A percentile compares a stretch with the other conserved stretches of the same genome.
These are phyloP conservation scores for Noctilio leporinus DNA, from an alignment of 2,113 vertebrate species.

Conservation along the genomic window DNA sequence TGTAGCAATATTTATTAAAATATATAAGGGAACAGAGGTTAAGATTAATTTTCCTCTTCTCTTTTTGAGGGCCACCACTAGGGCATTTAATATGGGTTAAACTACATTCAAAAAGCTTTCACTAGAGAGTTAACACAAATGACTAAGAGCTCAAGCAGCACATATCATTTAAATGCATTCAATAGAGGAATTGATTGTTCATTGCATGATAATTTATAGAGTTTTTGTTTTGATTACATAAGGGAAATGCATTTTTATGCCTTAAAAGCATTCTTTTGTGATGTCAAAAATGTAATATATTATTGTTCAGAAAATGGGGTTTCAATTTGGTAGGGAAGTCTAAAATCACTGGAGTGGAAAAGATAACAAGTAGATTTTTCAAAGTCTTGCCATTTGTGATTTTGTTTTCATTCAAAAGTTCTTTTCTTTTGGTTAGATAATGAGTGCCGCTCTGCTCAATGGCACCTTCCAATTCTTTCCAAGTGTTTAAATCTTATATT, in stretches of 20 bases:
- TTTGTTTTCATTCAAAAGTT: constrained; percentile 6
- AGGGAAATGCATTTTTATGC: constrained; percentile 77
- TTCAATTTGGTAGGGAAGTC: constrained; percentile 74
- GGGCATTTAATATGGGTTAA: constrained; percentile 74
- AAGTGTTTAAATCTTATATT: constrained; percentile 62
- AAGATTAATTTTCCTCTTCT: constrained; percentile 72
- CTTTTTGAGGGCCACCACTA: constrained; percentile 65
- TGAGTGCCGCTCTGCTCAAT: constrained; percentile 53
- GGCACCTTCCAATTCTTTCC: constrained; percentile 53
- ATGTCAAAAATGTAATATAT: constrained; percentile 69
- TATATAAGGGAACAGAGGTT: constrained; percentile 70
- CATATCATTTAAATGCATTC: constrained; percentile 74
- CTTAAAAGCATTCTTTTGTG: constrained; percentile 76
- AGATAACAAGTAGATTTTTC: constrained; percentile 75
- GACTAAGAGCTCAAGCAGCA: constrained; percentile 77
- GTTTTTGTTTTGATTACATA: constrained; percentile 80
- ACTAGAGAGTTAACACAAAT: constrained; percentile 76
- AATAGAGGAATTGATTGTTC: constrained; percentile 75
- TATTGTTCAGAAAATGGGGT: constrained; percentile 77
- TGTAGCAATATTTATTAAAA: constrained; percentile 75
- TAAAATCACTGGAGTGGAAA: constrained; percentile 76
- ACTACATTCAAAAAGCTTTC: constrained; percentile 75
- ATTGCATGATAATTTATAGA: constrained; percentile 77
- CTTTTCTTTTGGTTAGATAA: constrained; percentile 72
- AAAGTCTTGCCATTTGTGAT: constrained; percentile 71